Percentiles rank a stretch among this genome's conserved stretches.
Evolutionary conservation across 2,797 vertebrate species (phyloP).

Genomic region (Gobionotothen gibberifrons): DNA sequence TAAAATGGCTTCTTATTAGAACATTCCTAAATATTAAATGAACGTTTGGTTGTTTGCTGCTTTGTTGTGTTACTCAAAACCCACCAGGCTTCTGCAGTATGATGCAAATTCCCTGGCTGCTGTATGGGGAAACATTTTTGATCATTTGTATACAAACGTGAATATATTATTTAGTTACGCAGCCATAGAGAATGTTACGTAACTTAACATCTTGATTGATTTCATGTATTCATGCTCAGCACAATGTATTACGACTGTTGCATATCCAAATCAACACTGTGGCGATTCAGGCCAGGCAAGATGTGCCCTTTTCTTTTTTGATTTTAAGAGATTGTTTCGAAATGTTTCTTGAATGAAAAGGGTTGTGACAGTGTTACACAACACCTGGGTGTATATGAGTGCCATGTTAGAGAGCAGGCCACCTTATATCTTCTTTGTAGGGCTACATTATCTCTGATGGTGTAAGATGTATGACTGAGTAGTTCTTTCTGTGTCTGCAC

Average conservation of each 20-base stretch:
- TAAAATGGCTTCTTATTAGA: slow-evolving; percentile 66
- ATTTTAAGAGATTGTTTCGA: slow-evolving; percentile 33
- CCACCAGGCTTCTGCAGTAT: slow-evolving; percentile 26
- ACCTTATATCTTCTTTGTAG: slow-evolving; percentile 60
- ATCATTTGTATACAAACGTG: slow-evolving; percentile 51
- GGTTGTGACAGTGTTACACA: slow-evolving; percentile 40
- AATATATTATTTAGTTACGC: slow-evolving; percentile 35
- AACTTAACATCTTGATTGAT: slow-evolving; percentile 41
- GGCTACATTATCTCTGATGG: slow-evolving; percentile 70
- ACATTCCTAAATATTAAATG: slow-evolving; percentile 51
- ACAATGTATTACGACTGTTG: slow-evolving; percentile 51
- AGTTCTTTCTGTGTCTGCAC: slow-evolving; percentile 68
- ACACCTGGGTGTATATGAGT: slow-evolving; percentile 35
- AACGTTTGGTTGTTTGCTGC: slow-evolving; percentile 41
- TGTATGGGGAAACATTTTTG: slow-evolving; percentile 43
- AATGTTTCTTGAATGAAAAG: slow-evolving; percentile 49
- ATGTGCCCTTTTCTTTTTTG: slow-evolving; percentile 50
- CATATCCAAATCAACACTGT: slow-evolving; percentile 66
- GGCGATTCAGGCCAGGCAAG: slow-evolving; percentile 58
- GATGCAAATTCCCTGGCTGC: slow-evolving; percentile 28
- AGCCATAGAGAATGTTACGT: slow-evolving; percentile 32
- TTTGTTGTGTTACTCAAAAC: slow-evolving; percentile 30
- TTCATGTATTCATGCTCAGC: slow-evolving; percentile 41
- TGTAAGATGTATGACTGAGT: slow-evolving; percentile 64
- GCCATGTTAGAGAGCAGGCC: slow-evolving; percentile 52